phyloP scores from a whole-genome alignment of 92 coral and sea anemone species.

The Porites cylindrica region DNA sequence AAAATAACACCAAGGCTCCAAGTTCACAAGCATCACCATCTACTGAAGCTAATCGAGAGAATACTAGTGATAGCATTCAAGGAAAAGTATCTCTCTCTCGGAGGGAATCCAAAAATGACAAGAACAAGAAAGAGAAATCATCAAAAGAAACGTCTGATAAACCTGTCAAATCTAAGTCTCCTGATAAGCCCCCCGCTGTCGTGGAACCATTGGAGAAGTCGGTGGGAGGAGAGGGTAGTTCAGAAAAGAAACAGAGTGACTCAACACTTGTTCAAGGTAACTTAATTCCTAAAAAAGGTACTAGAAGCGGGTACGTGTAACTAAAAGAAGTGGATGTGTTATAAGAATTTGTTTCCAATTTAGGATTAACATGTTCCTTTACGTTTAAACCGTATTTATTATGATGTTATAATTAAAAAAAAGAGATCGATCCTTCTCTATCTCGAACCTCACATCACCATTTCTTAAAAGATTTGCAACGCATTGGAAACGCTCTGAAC shows the following conservation, averaged over 20 bases:
- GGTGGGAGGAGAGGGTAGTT: constrained; percentile 5
- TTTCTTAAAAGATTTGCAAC: no score
- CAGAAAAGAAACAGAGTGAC: constrained; percentile 16
- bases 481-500: no score
- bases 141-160: constrained; percentile 55
- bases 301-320: no score
- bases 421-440: no score
- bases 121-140: constrained; percentile 46
- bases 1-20: constrained; percentile 18
- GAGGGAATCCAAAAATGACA: constrained; percentile 54
- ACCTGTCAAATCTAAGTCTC: constrained; percentile 54
- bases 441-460: no score
- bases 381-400: no score
- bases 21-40: constrained; percentile 35
- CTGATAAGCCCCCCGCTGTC: constrained; percentile 49
- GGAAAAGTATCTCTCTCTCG: constrained; percentile 49
- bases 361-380: no score
- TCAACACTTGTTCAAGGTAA: constrained; percentile 16
- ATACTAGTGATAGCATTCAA: constrained; percentile 12
- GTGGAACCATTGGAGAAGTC: constrained; percentile 33
- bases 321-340: neutral
- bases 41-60: constrained; percentile 24
- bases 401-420: no score
- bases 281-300: neutral
- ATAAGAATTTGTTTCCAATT: neutral